Percentiles rank a stretch among this genome's conserved stretches.
phyloP scores from a whole-genome alignment of 2,113 vertebrate species.

The Haemorhous mexicanus region DNA sequence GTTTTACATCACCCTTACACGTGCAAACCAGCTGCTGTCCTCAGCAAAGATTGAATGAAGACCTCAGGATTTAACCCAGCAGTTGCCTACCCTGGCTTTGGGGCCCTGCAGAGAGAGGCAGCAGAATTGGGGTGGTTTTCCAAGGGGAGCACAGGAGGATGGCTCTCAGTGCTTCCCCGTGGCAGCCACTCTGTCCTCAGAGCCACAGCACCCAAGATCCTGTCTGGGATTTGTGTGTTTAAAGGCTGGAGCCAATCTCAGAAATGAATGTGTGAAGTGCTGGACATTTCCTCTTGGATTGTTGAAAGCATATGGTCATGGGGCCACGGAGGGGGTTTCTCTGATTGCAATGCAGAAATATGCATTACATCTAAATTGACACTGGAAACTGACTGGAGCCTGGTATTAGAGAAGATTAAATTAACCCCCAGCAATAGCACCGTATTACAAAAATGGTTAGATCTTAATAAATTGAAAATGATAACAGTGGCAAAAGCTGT shows the following conservation, averaged over 20 bases:
- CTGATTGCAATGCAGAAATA: conserved; percentile 25
- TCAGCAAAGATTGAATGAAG: neutral
- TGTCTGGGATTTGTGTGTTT: neutral
- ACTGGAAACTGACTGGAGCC: conserved; percentile 40
- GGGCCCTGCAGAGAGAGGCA: neutral
- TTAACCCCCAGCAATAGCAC: conserved; percentile 66
- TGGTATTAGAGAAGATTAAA: conserved; percentile 67
- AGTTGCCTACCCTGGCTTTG: neutral
- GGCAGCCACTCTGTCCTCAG: neutral
- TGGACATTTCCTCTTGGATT: conserved; percentile 18
- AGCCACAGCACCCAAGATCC: neutral
- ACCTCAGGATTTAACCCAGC: neutral
- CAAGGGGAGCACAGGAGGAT: neutral
- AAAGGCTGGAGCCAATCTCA: conserved; percentile 49
- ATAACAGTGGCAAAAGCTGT: conserved; percentile 61
- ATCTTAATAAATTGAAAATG: conserved; percentile 70
- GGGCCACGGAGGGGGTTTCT: conserved; percentile 25
- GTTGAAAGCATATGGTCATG: conserved; percentile 55
- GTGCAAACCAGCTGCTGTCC: neutral
- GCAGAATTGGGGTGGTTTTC: neutral
- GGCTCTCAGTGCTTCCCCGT: neutral
- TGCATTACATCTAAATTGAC: conserved; percentile 58
- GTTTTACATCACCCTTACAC: neutral
- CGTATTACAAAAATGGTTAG: conserved; percentile 64
- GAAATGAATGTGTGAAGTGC: conserved; percentile 4